Evolutionary conservation across 2,113 vertebrate genomes (phyloP).

Genomic region (Ceyx cyanopectus): DNA sequence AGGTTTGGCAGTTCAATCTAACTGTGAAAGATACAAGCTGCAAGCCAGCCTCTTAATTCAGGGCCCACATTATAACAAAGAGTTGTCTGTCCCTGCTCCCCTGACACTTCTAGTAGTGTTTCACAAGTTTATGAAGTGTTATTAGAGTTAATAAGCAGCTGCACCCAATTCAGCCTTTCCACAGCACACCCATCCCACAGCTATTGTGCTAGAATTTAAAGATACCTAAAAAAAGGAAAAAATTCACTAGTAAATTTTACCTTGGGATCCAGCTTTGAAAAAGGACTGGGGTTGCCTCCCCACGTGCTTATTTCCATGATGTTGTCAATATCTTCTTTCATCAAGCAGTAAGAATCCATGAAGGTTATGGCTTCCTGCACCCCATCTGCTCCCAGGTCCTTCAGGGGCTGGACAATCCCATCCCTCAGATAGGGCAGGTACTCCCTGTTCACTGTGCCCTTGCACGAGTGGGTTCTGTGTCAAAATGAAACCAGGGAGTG

Average conservation of each 20-base stretch:
- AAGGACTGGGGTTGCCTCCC: slow-evolving; percentile 89
- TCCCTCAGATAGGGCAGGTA: slow-evolving; percentile 87
- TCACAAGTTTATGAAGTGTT: background rate
- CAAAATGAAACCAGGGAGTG: background rate
- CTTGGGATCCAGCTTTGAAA: slow-evolving; percentile 94
- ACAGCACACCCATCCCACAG: background rate
- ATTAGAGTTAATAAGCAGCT: background rate
- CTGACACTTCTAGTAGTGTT: background rate
- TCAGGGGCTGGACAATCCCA: slow-evolving; percentile 85
- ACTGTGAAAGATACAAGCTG: too few relatives aligned
- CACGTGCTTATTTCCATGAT: slow-evolving; percentile 93
- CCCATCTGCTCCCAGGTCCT: slow-evolving; percentile 83
- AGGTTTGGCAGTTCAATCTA: background rate
- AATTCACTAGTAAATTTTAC: slow-evolving; percentile 60
- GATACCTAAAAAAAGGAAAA: rapidly evolving
- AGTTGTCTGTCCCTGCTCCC: background rate
- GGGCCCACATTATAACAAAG: rapidly evolving
- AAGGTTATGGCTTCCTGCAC: slow-evolving; percentile 82
- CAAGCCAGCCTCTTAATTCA: background rate
- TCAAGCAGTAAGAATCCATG: slow-evolving; percentile 91
- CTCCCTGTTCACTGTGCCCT: slow-evolving; percentile 89
- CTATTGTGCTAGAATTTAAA: background rate
- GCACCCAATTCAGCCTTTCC: too few relatives aligned
- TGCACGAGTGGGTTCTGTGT: slow-evolving; percentile 87
- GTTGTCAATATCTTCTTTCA: slow-evolving; percentile 94